Conservation (phyloP, 2,888 invertebrate genomes). For the Drosophila leonis region DNA sequence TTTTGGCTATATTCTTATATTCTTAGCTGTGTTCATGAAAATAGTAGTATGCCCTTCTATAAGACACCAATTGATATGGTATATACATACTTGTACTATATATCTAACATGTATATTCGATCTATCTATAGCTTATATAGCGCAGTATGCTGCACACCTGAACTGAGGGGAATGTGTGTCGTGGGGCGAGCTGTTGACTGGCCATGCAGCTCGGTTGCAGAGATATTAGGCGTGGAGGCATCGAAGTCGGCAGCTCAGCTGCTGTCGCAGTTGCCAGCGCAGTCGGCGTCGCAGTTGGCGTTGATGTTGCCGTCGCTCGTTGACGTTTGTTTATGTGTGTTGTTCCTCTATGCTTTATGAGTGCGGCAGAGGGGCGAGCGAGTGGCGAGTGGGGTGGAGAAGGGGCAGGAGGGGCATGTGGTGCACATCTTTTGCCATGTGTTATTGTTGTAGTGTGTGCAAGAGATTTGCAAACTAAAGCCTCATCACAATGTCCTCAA, state of each 20-base stretch:
- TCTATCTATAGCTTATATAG: not conserved
- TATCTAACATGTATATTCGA: not conserved
- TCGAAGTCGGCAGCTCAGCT: constrained; percentile 46
- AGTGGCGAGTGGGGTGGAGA: not conserved
- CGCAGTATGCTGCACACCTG: constrained; percentile 5
- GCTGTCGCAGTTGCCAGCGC: constrained; percentile 9
- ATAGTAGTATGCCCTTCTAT: too few species aligned
- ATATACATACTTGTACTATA: too few species aligned
- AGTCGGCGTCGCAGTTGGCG: constrained; percentile 32
- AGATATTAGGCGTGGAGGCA: constrained; percentile 55
- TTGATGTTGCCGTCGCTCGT: constrained; percentile 54
- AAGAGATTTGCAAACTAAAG: constrained; percentile 83
- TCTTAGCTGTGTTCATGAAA: too few species aligned
- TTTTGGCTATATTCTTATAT: too few species aligned
- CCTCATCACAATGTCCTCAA: constrained; percentile 82
- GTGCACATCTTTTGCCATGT: constrained; percentile 48
- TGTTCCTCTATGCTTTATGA: constrained; percentile 28
- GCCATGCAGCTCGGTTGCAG: constrained; percentile 27
- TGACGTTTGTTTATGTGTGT: constrained; percentile 59
- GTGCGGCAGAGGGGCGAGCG: constrained; percentile 5
- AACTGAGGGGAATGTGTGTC: not conserved
- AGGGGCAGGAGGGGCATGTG: not conserved
- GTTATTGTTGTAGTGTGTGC: constrained; percentile 53
- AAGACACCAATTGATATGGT: too few species aligned
- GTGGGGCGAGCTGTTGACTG: constrained; percentile 10